phyloP scores from a whole-genome alignment of 1,140 invertebrate species.

The Zaprionus vittiger region DNA sequence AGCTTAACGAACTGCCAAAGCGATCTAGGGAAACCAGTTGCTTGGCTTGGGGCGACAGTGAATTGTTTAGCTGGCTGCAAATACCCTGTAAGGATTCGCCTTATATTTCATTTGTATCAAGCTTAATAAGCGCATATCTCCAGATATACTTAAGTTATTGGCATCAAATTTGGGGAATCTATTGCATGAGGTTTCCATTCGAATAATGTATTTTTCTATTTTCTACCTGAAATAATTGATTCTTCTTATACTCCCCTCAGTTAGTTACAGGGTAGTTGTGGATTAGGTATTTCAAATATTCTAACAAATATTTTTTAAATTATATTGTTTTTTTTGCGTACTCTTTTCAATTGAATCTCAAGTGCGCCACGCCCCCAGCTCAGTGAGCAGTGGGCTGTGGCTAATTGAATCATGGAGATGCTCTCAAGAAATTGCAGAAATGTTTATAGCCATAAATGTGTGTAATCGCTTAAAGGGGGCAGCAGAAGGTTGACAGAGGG shows the following conservation, averaged over 20 bases:
- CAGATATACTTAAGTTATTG: not conserved
- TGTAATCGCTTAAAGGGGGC: slow-evolving; percentile 62
- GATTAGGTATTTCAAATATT: no score
- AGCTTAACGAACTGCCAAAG: slow-evolving; percentile 32
- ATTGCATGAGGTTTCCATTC: not conserved
- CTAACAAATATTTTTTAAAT: not conserved
- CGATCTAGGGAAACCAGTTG: slow-evolving; percentile 9
- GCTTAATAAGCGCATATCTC: not conserved
- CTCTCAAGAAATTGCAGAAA: slow-evolving; percentile 55
- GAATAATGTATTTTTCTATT: not conserved
- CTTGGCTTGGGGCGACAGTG: slow-evolving; percentile 26
- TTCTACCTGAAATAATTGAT: not conserved
- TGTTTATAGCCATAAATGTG: slow-evolving; percentile 52
- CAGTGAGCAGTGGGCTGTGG: slow-evolving; percentile 60
- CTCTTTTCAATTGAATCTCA: slow-evolving; percentile 27
- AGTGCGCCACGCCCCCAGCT: slow-evolving; percentile 27
- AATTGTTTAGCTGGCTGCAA: slow-evolving; percentile 13
- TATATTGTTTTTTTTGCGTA: not conserved
- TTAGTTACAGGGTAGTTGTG: not conserved
- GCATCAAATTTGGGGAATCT: not conserved
- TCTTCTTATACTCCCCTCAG: no score
- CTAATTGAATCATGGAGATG: slow-evolving; percentile 73
- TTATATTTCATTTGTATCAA: no score
- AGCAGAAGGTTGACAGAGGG: not conserved
- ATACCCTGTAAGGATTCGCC: slow-evolving; percentile 17